A percentile compares a stretch with the other conserved stretches of the same genome.
These are phyloP conservation scores for Aspidoscelis tigris DNA, from an alignment of 2,113 vertebrate genomes.

Conservation along the genomic window DNA sequence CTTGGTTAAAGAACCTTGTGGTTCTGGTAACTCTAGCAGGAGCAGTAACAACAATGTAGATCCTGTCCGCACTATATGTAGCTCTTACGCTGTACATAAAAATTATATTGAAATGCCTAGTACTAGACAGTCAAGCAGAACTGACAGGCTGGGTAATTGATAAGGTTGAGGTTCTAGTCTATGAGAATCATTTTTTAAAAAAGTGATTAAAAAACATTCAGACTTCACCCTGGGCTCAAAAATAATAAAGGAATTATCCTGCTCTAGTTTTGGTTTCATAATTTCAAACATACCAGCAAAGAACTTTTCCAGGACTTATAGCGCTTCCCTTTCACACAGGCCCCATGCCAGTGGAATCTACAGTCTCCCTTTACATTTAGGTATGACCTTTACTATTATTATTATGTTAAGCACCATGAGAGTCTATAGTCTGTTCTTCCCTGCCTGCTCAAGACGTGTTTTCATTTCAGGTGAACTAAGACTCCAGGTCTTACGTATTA, in stretches of 20 bases:
- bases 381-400: background rate
- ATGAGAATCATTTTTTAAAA: background rate
- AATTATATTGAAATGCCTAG: background rate
- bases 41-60: background rate
- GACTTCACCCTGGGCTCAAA: too few relatives aligned
- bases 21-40: too few relatives aligned
- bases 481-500: background rate
- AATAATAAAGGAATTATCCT: background rate
- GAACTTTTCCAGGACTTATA: background rate
- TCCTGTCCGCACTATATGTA: background rate
- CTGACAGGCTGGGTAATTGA: too few relatives aligned
- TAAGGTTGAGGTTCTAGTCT: background rate
- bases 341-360: too few relatives aligned
- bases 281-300: background rate
- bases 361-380: background rate
- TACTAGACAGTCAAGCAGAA: too few relatives aligned
- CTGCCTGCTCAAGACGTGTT: background rate
- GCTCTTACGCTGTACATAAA: background rate
- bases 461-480: conserved; percentile 12
- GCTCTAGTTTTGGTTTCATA: background rate
- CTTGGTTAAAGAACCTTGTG: background rate
- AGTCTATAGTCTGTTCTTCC: background rate
- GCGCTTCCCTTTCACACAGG: background rate
- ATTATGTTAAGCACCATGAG: background rate
- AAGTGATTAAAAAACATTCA: too few relatives aligned